These are phyloP conservation scores for Euwallacea similis DNA, from an alignment of 1,140 invertebrate species.

Conservation along the genomic window DNA sequence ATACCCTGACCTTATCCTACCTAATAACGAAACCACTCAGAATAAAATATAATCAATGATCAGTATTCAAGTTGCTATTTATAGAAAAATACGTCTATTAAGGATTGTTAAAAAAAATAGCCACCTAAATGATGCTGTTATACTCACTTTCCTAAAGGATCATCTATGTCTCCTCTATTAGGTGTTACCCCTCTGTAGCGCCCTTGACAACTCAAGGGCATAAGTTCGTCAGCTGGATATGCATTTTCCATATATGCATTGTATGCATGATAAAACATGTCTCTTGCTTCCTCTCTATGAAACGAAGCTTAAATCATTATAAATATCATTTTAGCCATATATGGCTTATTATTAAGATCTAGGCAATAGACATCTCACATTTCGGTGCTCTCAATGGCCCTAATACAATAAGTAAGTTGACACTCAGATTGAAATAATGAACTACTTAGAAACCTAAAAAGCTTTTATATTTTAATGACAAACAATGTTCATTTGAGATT, in stretches of 20 bases:
- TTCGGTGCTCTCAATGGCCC: too few species aligned
- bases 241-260: constrained; percentile 96
- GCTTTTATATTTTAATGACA: too few species aligned
- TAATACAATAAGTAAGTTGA: too few species aligned
- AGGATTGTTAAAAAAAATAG: too few species aligned
- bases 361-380: too few species aligned
- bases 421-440: too few species aligned
- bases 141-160: constrained; percentile 92
- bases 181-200: constrained; percentile 83
- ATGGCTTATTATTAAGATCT: too few species aligned
- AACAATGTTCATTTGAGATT: too few species aligned
- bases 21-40: not conserved
- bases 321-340: not conserved
- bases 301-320: not conserved
- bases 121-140: too few species aligned
- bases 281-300: constrained; percentile 77
- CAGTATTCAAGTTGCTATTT: constrained; percentile 31
- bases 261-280: constrained; percentile 99
- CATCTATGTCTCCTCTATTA: constrained; percentile 93
- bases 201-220: constrained; percentile 95
- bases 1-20: not conserved
- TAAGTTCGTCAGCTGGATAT: constrained; percentile 97
- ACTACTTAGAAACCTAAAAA: too few species aligned
- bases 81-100: too few species aligned
- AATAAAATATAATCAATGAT: not conserved